A percentile compares a stretch with the other conserved stretches of the same genome.
Evolutionary conservation across 2,113 vertebrate genomes (phyloP).

Genomic region (Tonatia bakeri): DNA sequence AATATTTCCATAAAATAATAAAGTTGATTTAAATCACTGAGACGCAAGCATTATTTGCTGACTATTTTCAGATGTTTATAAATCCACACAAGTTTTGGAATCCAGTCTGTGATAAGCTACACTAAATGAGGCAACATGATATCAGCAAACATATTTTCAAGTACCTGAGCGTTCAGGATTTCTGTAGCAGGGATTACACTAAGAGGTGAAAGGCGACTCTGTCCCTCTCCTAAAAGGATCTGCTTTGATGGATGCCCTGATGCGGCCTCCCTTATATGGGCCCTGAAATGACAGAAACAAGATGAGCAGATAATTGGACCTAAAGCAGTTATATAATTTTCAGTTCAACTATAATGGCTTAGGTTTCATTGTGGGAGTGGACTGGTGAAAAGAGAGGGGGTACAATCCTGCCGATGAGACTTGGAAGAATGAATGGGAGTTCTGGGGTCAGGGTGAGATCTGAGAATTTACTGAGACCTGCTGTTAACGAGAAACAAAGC

Average conservation of each 20-base stretch:
- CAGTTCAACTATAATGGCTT: not conserved
- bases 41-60: not conserved
- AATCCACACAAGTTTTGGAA: not conserved
- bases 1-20: not conserved
- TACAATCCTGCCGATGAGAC: not conserved
- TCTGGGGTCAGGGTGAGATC: not conserved
- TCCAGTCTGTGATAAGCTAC: not conserved
- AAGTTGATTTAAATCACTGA: not conserved
- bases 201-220: not conserved
- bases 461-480: not conserved
- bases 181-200: not conserved
- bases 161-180: not conserved
- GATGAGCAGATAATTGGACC: not conserved
- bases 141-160: not conserved
- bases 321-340: not conserved
- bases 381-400: not conserved
- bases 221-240: not conserved
- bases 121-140: not conserved
- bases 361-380: not conserved
- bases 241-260: not conserved
- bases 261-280: not conserved
- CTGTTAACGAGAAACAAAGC: not conserved
- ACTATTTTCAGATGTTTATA: not conserved
- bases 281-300: not conserved
- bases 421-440: not conserved